Conservation (phyloP, 2,113 vertebrate species). For the Bettongia penicillata region DNA sequence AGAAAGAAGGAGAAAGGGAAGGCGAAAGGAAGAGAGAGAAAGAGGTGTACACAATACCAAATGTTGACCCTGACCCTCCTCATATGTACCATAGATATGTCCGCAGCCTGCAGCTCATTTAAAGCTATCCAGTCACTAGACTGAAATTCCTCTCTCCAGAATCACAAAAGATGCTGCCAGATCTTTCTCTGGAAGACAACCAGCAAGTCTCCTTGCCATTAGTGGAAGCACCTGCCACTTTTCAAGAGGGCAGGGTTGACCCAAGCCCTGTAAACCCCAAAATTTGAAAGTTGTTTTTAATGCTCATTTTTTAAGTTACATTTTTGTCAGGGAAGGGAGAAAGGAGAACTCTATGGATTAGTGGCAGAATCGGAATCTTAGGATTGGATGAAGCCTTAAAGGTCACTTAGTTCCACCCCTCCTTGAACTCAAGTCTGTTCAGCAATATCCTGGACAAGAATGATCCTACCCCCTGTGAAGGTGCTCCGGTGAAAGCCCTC, state of each 20-base stretch:
- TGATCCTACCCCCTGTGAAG: background rate
- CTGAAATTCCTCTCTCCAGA: slow-evolving; percentile 17
- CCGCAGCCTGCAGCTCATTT: background rate
- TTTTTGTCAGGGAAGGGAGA: slow-evolving; percentile 58
- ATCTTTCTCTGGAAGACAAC: background rate
- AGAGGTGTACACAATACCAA: background rate
- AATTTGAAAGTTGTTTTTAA: slow-evolving; percentile 56
- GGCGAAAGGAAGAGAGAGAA: too few relatives aligned
- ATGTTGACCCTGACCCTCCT: background rate
- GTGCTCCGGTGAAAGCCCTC: background rate
- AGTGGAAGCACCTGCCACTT: slow-evolving; percentile 56
- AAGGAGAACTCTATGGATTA: slow-evolving; percentile 40
- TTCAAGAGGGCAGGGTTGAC: slow-evolving; percentile 50
- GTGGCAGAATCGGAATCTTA: slow-evolving; percentile 7
- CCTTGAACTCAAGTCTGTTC: background rate
- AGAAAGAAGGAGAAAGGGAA: too few relatives aligned
- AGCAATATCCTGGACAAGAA: too few relatives aligned
- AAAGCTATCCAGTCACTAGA: slow-evolving; percentile 1
- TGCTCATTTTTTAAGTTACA: slow-evolving; percentile 55
- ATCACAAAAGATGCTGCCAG: slow-evolving; percentile 16
- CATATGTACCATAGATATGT: background rate
- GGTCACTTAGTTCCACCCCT: background rate
- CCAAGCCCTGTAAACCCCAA: slow-evolving; percentile 61
- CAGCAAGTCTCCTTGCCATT: background rate
- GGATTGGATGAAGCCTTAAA: background rate